Evolutionary conservation across 2,797 vertebrate genomes (phyloP), one percentile per base, ranked within the genome.

Genomic region (Acanthis flammea): DNA sequence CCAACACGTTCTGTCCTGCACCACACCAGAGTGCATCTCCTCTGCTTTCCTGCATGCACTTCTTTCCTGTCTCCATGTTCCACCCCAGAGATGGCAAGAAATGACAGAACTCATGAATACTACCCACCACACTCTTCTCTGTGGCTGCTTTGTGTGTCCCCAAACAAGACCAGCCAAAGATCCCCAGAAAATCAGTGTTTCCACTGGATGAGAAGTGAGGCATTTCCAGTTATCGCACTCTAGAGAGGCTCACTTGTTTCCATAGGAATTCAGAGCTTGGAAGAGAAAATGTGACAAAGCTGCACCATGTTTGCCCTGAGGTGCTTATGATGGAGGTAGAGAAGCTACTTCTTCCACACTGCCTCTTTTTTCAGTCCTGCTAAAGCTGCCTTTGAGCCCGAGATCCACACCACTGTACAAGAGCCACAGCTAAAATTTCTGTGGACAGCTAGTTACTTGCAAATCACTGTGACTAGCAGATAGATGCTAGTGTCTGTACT

Each of bases 41-140:
- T 42, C 14, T 21, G 66, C 67, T 57, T 37, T 61, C 58, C 37
- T 5, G 1, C 14, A 6, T 0, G 0, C 3, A 0, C 13, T 35
- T 68, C 27, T 31, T 4, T 0, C 0, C 19, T 50, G 12, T 33
- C 48, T 35, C 62, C 4, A 9, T 2, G 8, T 25, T 66, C 37
- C 28, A 12, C 13, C 21, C 23, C 24, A 39, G 53, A 45, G 30
- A 63, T 1, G 3, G 50, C 7, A 47, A 19, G n/a, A 55, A 42
- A 63, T 17, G 7, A 44, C 6, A 1, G 22, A 55, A 30, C 28
- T 33, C 13, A 54, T 0, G 6, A 42, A n/a, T 30, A 8, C 10
- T 28, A 47, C 41, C 63, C 60, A 73, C 23, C 30, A 27, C 16
- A 8, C 7, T 15, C 28, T 76, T 30, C 51, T 67, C 51, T 18